phyloP scores from a whole-genome alignment of 37 sponge, comb jelly and placozoan genomes.

The Theonella swinhoei region DNA sequence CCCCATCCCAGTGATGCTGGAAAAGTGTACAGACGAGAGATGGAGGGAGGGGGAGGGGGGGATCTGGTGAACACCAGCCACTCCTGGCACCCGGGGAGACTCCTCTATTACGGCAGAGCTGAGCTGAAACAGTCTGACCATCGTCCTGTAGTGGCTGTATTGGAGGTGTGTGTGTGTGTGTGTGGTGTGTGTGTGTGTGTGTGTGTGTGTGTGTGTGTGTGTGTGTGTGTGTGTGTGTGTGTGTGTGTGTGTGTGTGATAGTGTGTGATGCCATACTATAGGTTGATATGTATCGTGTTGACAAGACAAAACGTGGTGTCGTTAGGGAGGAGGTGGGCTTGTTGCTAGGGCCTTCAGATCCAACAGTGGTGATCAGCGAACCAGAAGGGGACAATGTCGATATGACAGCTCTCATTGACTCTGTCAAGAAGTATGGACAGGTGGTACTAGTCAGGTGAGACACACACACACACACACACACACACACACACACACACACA shows the following conservation, averaged over 20 bases:
- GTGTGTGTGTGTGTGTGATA: background rate
- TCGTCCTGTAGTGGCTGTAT: conserved; percentile 45
- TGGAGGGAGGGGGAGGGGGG: conserved; percentile 24
- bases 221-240: background rate
- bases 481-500: background rate
- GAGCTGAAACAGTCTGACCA: conserved; percentile 99
- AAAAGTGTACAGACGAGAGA: conserved; percentile 30
- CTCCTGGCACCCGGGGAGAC: conserved; percentile 82
- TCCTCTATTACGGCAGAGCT: conserved; percentile 91
- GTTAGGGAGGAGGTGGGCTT: conserved; percentile 48
- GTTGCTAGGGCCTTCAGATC: conserved; percentile 73
- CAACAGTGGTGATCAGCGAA: conserved; percentile 60
- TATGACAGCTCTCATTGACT: conserved; percentile 27
- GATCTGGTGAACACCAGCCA: conserved; percentile 54
- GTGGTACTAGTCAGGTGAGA: conserved; percentile 79
- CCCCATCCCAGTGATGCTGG: conserved; percentile 56
- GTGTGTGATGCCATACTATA: conserved; percentile 22
- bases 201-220: background rate
- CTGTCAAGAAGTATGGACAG: conserved; percentile 55
- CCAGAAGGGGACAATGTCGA: conserved; percentile 18
- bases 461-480: background rate
- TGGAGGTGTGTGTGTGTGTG: background rate
- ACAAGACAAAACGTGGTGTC: conserved; percentile 17
- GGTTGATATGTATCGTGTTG: conserved; percentile 76
- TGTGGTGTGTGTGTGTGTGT: background rate